Percentiles rank a stretch among this genome's conserved stretches.
Conservation (phyloP, 2,797 vertebrate species). For the Coregonus ussuriensis region DNA sequence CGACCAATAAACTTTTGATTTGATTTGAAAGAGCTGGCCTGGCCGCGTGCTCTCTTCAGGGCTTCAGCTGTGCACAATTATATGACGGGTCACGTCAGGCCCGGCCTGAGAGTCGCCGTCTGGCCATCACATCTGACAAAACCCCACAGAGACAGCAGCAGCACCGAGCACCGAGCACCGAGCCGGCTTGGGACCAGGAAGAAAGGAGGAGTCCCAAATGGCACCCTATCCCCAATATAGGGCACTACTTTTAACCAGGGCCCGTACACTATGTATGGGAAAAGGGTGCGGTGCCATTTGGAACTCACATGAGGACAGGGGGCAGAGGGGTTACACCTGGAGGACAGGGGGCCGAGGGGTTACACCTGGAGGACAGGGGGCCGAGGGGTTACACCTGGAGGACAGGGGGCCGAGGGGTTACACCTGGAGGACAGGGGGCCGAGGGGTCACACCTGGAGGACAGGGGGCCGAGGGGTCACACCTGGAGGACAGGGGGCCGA, state of each 20-base stretch:
- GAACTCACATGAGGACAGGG: too few relatives aligned
- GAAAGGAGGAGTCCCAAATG: background rate
- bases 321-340: too few relatives aligned
- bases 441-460: too few relatives aligned
- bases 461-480: too few relatives aligned
- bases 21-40: conserved; percentile 4
- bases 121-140: background rate
- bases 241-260: background rate
- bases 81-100: conserved; percentile 57
- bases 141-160: background rate
- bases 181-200: background rate
- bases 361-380: too few relatives aligned
- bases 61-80: conserved; percentile 66
- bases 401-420: too few relatives aligned
- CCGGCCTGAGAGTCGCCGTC: conserved; percentile 27
- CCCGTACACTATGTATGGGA: background rate
- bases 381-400: too few relatives aligned
- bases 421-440: too few relatives aligned
- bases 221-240: background rate
- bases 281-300: background rate
- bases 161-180: background rate
- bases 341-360: too few relatives aligned
- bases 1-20: too few relatives aligned
- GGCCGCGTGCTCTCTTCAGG: conserved; percentile 38
- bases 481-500: too few relatives aligned